These are phyloP conservation scores for Andinoacara biseriatus DNA, from an alignment of 2,113 vertebrate species.

Conservation along the genomic window DNA sequence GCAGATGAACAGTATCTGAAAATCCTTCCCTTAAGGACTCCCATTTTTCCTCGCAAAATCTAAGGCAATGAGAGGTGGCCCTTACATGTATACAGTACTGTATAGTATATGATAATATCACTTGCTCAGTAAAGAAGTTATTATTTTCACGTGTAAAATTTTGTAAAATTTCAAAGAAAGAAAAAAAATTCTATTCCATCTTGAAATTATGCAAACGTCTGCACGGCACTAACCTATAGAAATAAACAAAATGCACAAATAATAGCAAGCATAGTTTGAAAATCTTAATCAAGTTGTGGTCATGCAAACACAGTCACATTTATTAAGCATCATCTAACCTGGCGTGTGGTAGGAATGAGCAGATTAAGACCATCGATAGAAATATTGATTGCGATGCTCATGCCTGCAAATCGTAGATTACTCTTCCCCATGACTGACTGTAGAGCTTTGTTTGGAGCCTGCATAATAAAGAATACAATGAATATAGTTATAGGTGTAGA, in stretches of 20 bases:
- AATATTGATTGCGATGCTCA: slow-evolving; percentile 93
- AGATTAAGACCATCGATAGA: slow-evolving; percentile 92
- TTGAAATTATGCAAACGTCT: rapidly evolving
- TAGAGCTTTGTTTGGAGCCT: slow-evolving; percentile 90
- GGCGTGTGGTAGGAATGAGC: slow-evolving; percentile 89
- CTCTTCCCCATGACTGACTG: slow-evolving; percentile 92
- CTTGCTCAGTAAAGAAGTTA: background rate
- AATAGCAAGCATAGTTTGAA: background rate
- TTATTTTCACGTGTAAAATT: background rate
- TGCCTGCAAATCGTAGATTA: slow-evolving; percentile 94
- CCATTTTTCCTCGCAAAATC: no score
- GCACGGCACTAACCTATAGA: background rate
- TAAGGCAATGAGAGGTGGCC: no score
- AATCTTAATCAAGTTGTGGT: background rate
- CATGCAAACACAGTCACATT: background rate
- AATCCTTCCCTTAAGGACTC: no score
- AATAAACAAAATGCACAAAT: background rate
- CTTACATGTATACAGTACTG: no score
- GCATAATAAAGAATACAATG: background rate
- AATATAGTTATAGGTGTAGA: background rate
- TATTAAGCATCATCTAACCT: slow-evolving; percentile 78
- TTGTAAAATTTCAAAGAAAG: background rate
- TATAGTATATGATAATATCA: background rate
- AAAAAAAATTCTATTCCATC: background rate
- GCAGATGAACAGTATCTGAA: no score